Evolutionary conservation across 1,140 invertebrate genomes (phyloP), one percentile per base, ranked within the genome.

Genomic region (Brachionus sp.): DNA sequence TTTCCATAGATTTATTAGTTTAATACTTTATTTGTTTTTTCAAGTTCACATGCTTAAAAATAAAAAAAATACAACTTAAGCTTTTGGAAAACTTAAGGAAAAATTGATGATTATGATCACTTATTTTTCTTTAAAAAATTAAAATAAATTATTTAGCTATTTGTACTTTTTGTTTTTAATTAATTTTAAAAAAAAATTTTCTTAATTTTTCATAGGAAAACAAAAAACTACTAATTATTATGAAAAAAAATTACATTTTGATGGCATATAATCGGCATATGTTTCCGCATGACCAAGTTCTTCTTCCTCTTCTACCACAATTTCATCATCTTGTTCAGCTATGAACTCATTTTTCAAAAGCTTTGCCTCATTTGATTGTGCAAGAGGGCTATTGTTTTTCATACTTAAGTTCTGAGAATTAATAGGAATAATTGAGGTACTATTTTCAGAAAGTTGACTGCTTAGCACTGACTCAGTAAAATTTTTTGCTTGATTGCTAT

Each of bases 231-330:
- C n/a, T 29, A 12, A 35, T 29, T 29, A 29, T 29, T 29, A 66
- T n/a, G n/a, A 33, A 33, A n/a, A 33, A 73, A 73, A 73, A 90
- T 90, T 90, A 95, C 94, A 91, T 92, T 98, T 99, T 1, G 93
- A 91, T 5, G 97, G 97, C 93, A 95, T 97, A 87, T 99, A 99
- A 86, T 98, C 95, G 23, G 95, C 93, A 88, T 98, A 99, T 0
- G 97, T 98, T 90, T 98, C 97, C 0, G 96, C 96, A 83, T 83
- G 57, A 44, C 64, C 80, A 33, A 80, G 33, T 19, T 80, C 77
- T 39, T 80, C 77, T 35, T 80, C 77, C 9, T 80, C 77, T 62
- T 80, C 77, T 10, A 37, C 33, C 19, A 66, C 37, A 39, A 80
- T 33, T 39, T 64, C 53, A 6, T 80, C 53, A 39, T 80, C 77